Evolutionary conservation across 2,888 invertebrate species (phyloP).

Genomic region (Mantis religiosa): DNA sequence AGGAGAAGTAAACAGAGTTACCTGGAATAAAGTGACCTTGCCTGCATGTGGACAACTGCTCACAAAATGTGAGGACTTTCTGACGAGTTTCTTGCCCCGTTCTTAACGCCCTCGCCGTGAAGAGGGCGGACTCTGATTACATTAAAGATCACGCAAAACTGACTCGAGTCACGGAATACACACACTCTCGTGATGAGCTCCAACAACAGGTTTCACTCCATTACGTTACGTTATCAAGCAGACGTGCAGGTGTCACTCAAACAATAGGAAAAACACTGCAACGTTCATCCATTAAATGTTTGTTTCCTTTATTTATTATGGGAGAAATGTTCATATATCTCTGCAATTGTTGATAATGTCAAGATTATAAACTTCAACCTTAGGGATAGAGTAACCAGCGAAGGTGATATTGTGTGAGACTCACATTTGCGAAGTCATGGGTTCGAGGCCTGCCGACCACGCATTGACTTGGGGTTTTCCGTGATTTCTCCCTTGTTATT

Average conservation of each 20-base stretch:
- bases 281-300: neutral
- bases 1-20: too few relatives aligned
- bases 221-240: neutral
- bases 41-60: neutral
- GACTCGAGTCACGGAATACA: neutral
- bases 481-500: too few relatives aligned
- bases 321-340: neutral
- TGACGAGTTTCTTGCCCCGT: neutral
- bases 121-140: neutral
- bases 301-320: too few relatives aligned
- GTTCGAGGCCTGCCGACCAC: too few relatives aligned
- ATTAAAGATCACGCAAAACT: neutral
- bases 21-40: too few relatives aligned
- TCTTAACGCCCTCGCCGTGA: neutral
- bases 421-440: too few relatives aligned
- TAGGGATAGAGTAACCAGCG: too few relatives aligned
- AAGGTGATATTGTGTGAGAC: too few relatives aligned
- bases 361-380: too few relatives aligned
- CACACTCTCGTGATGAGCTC: neutral
- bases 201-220: neutral
- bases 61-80: neutral
- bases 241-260: neutral
- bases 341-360: neutral
- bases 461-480: too few relatives aligned
- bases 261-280: neutral